A percentile compares a stretch with the other conserved stretches of the same genome.
These are phyloP conservation scores for Fukomys damarensis DNA, from an alignment of 2,113 vertebrate species.

Conservation along the genomic window DNA sequence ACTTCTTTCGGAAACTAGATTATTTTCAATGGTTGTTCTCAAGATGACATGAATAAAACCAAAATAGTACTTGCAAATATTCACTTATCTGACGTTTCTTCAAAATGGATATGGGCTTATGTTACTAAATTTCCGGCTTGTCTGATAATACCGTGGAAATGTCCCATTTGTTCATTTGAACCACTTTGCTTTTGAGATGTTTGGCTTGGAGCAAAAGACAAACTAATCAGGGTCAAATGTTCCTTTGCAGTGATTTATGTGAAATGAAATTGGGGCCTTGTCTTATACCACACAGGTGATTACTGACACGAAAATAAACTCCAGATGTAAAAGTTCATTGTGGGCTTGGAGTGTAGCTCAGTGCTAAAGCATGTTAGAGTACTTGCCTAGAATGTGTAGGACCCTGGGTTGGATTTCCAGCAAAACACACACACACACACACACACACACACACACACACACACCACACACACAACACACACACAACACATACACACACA, in stretches of 20 bases:
- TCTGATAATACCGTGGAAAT: slow-evolving; percentile 49
- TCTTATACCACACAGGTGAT: neutral
- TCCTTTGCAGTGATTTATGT: slow-evolving; percentile 30
- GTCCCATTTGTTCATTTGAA: slow-evolving; percentile 53
- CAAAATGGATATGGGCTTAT: slow-evolving; percentile 42
- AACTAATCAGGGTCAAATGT: slow-evolving; percentile 1
- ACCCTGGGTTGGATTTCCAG: neutral
- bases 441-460: too few species aligned
- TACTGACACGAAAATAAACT: slow-evolving; percentile 29
- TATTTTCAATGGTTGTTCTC: slow-evolving; percentile 8
- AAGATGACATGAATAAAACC: neutral
- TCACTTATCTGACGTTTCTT: slow-evolving; percentile 36
- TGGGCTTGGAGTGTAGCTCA: neutral
- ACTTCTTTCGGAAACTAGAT: slow-evolving; percentile 45
- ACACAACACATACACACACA: too few species aligned
- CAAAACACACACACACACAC: neutral
- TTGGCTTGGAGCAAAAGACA: slow-evolving; percentile 43
- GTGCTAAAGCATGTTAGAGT: neutral
- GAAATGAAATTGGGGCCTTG: neutral
- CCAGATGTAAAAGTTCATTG: slow-evolving; percentile 9
- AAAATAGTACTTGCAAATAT: neutral
- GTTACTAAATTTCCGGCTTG: slow-evolving; percentile 59
- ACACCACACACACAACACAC: neutral
- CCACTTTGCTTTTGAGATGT: slow-evolving; percentile 59
- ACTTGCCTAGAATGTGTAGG: neutral